phyloP scores from a whole-genome alignment of 2,113 vertebrate genomes.

The Chloropsis cyanopogon region DNA sequence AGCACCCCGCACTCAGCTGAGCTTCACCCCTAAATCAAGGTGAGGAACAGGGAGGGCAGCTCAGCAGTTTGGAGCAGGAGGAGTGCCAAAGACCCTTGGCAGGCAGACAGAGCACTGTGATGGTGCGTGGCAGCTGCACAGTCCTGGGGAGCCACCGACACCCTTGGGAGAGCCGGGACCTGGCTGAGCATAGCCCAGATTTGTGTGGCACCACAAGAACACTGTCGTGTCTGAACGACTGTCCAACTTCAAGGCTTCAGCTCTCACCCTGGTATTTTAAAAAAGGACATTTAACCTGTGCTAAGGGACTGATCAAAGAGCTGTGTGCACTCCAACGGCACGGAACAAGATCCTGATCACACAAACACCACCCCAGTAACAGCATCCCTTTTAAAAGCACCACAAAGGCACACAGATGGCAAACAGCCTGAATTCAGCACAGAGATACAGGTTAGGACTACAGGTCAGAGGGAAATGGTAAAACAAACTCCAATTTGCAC shows the following conservation, averaged over 20 bases:
- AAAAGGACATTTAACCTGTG: neutral
- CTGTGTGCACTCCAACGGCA: neutral
- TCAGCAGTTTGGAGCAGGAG: neutral
- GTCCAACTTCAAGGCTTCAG: neutral
- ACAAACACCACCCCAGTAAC: neutral
- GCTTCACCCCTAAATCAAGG: accelerated
- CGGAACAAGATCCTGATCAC: neutral
- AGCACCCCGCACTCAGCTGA: neutral
- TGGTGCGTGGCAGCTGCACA: neutral
- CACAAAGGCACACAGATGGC: neutral
- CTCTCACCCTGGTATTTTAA: neutral
- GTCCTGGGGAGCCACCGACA: neutral
- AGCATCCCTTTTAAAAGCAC: neutral
- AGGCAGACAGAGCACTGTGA: neutral
- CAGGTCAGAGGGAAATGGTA: neutral
- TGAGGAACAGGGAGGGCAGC: neutral
- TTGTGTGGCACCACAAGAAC: neutral
- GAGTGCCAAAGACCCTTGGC: neutral
- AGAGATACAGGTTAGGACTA: neutral
- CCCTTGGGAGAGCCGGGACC: neutral
- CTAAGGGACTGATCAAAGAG: neutral
- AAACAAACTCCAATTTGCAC: neutral
- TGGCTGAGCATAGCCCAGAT: neutral
- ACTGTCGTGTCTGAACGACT: neutral
- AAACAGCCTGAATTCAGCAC: neutral